These are phyloP conservation scores for Platyura marginata DNA, from an alignment of 1,140 invertebrate species.

Conservation along the genomic window DNA sequence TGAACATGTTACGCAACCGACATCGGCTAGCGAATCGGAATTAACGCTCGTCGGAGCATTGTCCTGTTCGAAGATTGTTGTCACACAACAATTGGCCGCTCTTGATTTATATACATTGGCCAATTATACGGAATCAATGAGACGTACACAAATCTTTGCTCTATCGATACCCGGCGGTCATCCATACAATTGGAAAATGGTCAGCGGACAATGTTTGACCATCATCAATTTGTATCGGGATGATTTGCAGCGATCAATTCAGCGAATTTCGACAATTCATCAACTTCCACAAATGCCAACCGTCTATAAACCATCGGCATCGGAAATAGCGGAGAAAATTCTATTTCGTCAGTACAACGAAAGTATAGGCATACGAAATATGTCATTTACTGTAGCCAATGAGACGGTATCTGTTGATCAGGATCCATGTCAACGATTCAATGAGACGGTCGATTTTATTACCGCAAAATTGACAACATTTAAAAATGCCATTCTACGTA, in stretches of 20 bases:
- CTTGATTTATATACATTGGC: constrained; percentile 43
- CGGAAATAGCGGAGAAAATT: constrained; percentile 13
- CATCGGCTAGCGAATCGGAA: constrained; percentile 7
- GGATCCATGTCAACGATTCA: constrained; percentile 12
- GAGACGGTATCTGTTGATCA: constrained; percentile 11
- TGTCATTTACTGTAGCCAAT: not conserved
- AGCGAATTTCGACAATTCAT: constrained; percentile 21
- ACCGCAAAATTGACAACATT: constrained; percentile 22
- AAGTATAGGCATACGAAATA: constrained; percentile 26
- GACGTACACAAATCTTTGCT: constrained; percentile 41
- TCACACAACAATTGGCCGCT: constrained; percentile 49
- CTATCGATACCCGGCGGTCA: constrained; percentile 56
- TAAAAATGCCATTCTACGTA: constrained; percentile 25
- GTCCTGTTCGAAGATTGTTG: constrained; percentile 30
- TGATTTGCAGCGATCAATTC: constrained; percentile 33
- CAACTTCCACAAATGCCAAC: not conserved
- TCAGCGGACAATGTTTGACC: constrained; percentile 36
- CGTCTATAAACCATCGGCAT: constrained; percentile 10
- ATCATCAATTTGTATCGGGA: constrained; percentile 39
- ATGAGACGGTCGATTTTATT: constrained; percentile 21
- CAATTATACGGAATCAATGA: constrained; percentile 27
- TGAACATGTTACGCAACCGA: constrained; percentile 13
- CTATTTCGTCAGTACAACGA: constrained; percentile 21
- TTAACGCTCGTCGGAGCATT: constrained; percentile 35
- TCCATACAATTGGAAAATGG: constrained; percentile 57